A percentile compares a stretch with the other conserved stretches of the same genome.
Evolutionary conservation across 2,888 invertebrate genomes (phyloP).

Genomic region (Spilarctia lutea): DNA sequence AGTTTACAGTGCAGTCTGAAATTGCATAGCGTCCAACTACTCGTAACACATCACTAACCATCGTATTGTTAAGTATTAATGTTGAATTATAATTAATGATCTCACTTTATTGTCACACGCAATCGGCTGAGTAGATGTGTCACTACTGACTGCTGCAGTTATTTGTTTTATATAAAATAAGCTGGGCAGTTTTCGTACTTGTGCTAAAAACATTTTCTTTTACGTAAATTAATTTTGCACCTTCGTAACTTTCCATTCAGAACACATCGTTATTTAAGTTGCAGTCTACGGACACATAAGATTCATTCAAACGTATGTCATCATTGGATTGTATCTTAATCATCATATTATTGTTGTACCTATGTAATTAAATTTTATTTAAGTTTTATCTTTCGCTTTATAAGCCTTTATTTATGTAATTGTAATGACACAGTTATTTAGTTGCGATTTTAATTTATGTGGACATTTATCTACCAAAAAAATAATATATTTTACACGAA

Average conservation of each 20-base stretch:
- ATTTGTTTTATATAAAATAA: slow-evolving; percentile 30
- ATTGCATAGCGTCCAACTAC: slow-evolving; percentile 50
- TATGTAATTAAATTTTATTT: neutral
- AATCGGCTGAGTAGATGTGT: slow-evolving; percentile 71
- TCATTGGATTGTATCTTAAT: neutral
- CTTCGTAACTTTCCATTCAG: neutral
- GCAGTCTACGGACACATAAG: neutral
- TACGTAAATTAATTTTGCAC: slow-evolving; percentile 14
- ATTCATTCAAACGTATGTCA: neutral
- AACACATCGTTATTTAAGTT: slow-evolving; percentile 2
- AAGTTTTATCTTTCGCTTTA: neutral
- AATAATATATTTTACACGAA: slow-evolving; percentile 62
- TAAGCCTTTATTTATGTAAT: slow-evolving; percentile 13
- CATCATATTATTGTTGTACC: neutral
- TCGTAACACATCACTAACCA: slow-evolving; percentile 66
- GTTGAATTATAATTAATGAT: slow-evolving; percentile 81
- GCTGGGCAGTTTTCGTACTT: slow-evolving; percentile 10
- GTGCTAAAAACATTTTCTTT: slow-evolving; percentile 19
- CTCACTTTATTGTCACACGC: slow-evolving; percentile 84
- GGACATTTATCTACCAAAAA: slow-evolving; percentile 81
- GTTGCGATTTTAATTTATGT: slow-evolving; percentile 70
- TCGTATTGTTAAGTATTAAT: slow-evolving; percentile 84
- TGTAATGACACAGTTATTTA: slow-evolving; percentile 69
- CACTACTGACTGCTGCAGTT: slow-evolving; percentile 46
- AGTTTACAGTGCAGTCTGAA: slow-evolving; percentile 42